Conservation (phyloP, 1,140 invertebrate genomes). For the Arion vulgaris region DNA sequence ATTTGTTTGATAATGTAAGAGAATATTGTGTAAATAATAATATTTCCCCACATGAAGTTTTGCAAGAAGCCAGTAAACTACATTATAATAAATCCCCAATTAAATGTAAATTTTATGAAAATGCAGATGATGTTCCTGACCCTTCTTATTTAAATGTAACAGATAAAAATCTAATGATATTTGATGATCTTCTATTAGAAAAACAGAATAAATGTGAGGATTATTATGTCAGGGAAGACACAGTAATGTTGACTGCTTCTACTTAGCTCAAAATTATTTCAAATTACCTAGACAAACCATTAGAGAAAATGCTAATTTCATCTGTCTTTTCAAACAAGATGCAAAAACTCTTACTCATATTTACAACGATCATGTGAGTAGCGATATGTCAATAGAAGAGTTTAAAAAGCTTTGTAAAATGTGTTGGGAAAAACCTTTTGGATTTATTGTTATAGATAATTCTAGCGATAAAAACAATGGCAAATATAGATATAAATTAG, state of each 20-base stretch:
- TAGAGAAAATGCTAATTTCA: conserved; percentile 22
- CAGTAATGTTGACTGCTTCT: conserved; percentile 8
- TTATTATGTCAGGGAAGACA: conserved; percentile 6
- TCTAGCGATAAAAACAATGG: conserved; percentile 2
- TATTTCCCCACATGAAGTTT: not conserved
- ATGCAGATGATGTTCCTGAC: not conserved
- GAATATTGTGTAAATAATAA: not conserved
- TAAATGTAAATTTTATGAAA: not conserved
- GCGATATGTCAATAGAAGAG: conserved; percentile 6
- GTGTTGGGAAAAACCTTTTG: not conserved
- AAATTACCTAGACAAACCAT: conserved; percentile 16
- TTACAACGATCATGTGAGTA: conserved; percentile 2
- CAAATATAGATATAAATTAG: conserved; percentile 19
- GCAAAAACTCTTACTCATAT: conserved; percentile 11
- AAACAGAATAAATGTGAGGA: conserved; percentile 22
- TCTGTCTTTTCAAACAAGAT: conserved; percentile 24
- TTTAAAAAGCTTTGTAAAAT: conserved; percentile 6
- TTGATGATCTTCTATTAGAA: conserved; percentile 11
- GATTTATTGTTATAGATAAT: conserved; percentile 17
- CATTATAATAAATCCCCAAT: not conserved
- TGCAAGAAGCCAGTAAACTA: not conserved
- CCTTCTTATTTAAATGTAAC: not conserved
- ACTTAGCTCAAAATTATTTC: conserved; percentile 17
- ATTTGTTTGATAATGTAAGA: conserved; percentile 1
- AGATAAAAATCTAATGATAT: not conserved